Base-by-base conservation (phyloP, 1,140 invertebrate genomes). In the Lepidurus arcticus region DNA sequence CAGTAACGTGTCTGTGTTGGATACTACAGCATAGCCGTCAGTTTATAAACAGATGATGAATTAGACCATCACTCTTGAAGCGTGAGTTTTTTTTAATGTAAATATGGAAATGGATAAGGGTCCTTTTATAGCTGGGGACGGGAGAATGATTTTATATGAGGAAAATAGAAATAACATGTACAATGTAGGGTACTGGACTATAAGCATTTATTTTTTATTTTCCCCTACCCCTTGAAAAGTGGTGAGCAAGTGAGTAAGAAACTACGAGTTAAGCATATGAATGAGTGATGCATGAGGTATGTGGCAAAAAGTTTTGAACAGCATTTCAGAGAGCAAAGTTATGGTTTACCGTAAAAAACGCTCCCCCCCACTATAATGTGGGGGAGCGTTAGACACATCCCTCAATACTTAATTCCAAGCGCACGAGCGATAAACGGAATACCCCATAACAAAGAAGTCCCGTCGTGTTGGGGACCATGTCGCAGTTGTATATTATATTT, bases 41-140 rank as follows among this genome's bases (percentile, higher is more conserved):
- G 9, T n/a, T 65, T 65, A 65, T 65, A 65, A 65, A 65, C 53
- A 65, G 53, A 65, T 65, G 53, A 65, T 65, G 21, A 9, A 65
- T 65, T 21, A 65, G 53, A 4, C 21, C 16, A 13, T 21, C 16
- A n/a, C 53, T 16, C 53, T 21, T 65, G 53, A 65, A 21, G 21
- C 53, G 16, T 65, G 4, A 34, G 34, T 1, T 65, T 65, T 65
- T 13, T 65, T 16, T 21, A 7, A 65, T 65, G 53, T 65, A 65
- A n/a, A 65, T 65, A 65, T 5, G 53, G 6, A 34, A 47, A 47
- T 47, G 45, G 45, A 65, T 65, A 16, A 21, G 6, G 0, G 21
- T 65, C 53, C 16, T 34, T 16, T 65, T 65, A 65, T 13, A 65
- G 53, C 13, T 21, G 9, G 53, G 21, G 13, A 21, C 7, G 53